Evolutionary conservation across 2,797 vertebrate species (phyloP), one percentile per base, ranked within the genome.

Genomic region (Acanthis flammea): DNA sequence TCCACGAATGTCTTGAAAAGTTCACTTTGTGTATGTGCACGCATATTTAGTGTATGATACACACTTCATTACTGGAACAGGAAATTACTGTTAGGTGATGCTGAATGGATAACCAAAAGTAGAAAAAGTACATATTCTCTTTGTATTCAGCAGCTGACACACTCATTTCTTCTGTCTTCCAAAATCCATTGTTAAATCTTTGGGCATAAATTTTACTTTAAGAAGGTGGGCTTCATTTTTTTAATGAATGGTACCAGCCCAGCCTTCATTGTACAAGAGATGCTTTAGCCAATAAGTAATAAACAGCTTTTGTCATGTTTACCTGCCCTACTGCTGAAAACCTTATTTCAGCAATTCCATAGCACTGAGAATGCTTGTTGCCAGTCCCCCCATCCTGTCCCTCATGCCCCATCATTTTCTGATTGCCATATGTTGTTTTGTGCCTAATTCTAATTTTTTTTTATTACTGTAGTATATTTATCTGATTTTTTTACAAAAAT

Each of bases 361-460:
- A 35, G 19, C 55, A 7, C 3, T 79, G 41, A 55, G 48, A 74
- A 60, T 41, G 6, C 33, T 33, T 70, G 8, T 61, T 68, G 24
- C 9, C 19, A 50, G 21, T 50, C 6, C 8, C 6, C 6, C 6
- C 7, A 12, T 44, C 25, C 25, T 53, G 22, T 42, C 16, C 11
- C 9, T 33, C 22, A 31, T 0, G 0, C 4, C 4, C 9, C 9
- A 6, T 17, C 0, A 0, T 41, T 65, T 66, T 62, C 44, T 62
- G 10, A 42, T 87, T 66, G 17, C 11, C 16, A 4, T 55, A 5
- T 21, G 4, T 74, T 70, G 28, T 54, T 67, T 21, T 6, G 7
- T 54, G 27, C 14, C 5, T 73, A 47, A n/a, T 63, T 70, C 12
- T 70, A 3, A 18, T 48, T 50, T 74, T 86, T 87, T 45, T 63